Base-by-base conservation (phyloP, 2,113 vertebrate species). In the Entomyzon cyanotis region DNA sequence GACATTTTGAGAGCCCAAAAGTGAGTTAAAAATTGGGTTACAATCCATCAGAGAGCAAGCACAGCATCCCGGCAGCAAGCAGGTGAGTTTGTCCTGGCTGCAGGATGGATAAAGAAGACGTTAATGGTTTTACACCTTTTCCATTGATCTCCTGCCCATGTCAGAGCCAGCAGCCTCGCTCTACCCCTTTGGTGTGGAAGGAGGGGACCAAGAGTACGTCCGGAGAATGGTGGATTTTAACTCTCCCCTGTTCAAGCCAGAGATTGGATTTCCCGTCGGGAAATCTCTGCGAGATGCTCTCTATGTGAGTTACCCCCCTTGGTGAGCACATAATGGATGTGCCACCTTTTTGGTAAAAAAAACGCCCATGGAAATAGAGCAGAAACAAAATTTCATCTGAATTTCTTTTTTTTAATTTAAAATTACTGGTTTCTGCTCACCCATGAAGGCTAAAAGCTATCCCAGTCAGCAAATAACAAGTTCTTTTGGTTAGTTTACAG, bases 241-340 rank as follows among this genome's bases (percentile, higher is more conserved):
- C 80, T 98, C 97, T 0, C 91, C 75, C 0, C 35, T 98, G 65
- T 97, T 98, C 95, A 97, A 89, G 84, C 96, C 97, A 27, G 92
- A 79, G 82, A 97, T 97, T 12, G 98, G 98, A 31, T 98, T 98
- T 81, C 98, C 97, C 2, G 89, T 98, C 0, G 98, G 98, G 59
- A 97, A 97, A 46, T 93, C 71, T 0, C 95, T 98, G 44, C 79
- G 20, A 37, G 93, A 98, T 65, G 77, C 63, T 65, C 92, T 98
- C 59, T 98, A 98, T 0, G 98, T 98, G 87, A 98, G 98, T 98
- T 98, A 19, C 5, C n/a, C 21, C 24, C 5, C 20, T 83, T 4
- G 1, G 13, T 1, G 7, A 71, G 69, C 8, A 44, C 6, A 1
- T 39, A 24, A 70, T 18, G 41, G 20, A 74, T 47, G 42, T 62